Percentiles rank a stretch among this genome's conserved stretches.
Evolutionary conservation across 2,113 vertebrate genomes (phyloP).

Genomic region (Oreochromis tanganicae): DNA sequence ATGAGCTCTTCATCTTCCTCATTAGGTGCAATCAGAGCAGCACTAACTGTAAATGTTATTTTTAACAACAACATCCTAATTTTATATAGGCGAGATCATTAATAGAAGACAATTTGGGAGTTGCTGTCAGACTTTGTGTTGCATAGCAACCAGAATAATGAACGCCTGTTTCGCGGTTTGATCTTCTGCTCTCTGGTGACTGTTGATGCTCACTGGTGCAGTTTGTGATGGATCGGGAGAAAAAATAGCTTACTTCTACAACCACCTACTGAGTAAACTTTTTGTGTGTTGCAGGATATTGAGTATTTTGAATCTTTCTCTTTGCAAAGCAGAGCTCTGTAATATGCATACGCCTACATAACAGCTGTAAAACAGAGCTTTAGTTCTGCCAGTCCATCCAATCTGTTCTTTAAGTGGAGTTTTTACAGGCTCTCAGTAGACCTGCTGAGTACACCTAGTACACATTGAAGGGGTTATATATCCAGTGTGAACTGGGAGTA

Average conservation of each 20-base stretch:
- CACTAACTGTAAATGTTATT: neutral
- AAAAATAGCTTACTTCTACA: neutral
- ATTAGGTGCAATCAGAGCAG: neutral
- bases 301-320: neutral
- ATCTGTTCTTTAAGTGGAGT: neutral
- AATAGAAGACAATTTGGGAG: neutral
- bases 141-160: conserved; percentile 35
- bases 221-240: neutral
- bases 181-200: neutral
- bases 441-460: neutral
- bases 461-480: neutral
- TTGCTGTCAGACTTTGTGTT: conserved; percentile 11
- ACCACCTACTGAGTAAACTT: neutral
- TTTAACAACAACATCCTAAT: neutral
- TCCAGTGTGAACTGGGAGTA: neutral
- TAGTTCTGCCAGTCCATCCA: neutral
- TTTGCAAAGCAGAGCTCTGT: neutral
- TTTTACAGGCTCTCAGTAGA: neutral
- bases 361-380: neutral
- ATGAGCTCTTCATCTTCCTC: neutral
- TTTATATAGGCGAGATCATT: neutral
- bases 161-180: neutral
- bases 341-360: neutral
- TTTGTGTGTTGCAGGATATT: neutral
- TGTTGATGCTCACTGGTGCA: neutral